Evolutionary conservation across 2,113 vertebrate genomes (phyloP), one percentile per base, ranked within the genome.

Genomic region (Marcusenius ussheri): DNA sequence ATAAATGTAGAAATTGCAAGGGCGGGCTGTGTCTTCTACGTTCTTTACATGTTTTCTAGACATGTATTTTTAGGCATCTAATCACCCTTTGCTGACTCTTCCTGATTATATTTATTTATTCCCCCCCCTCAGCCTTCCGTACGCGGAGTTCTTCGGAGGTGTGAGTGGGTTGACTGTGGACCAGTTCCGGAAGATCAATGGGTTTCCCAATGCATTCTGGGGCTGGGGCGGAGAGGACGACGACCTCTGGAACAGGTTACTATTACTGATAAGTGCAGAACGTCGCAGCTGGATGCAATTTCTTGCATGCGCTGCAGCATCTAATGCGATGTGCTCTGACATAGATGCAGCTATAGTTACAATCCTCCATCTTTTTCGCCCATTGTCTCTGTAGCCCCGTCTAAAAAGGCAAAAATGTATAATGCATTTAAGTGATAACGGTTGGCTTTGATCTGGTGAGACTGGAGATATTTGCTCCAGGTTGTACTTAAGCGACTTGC

Each of bases 141-240:
- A 99, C 90, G 95, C 93, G 0, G 98, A 98, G 93, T 99, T 99
- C 95, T 99, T 99, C 3, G 98, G 98, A 0, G 98, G 98, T 1
- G 98, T 99, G 70, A 99, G 97, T 0, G 98, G 98, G 92, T 95
- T 99, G 91, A 98, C 98, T 0, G 97, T 97, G 15, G 96, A 98
- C 89, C 98, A 99, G 94, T 99, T 98, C 92, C 95, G 89, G 92
- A 98, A 97, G 93, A 98, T 99, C 93, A 99, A 99, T 0, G 98
- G 98, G 62, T 99, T 99, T 92, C 97, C 98, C 19, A 99, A 99
- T 4, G 98, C 97, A 5, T 99, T 99, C 95, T 99, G 98, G 98
- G 98, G 98, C 89, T 99, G 98, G 98, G 98, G 98, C 0, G 98
- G 98, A 0, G 98, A 99, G 91, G 98, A 99, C 0, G 98, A 99